These are phyloP conservation scores for Lacerta bilineata DNA, from an alignment of 2,797 vertebrate genomes.

Conservation along the genomic window DNA sequence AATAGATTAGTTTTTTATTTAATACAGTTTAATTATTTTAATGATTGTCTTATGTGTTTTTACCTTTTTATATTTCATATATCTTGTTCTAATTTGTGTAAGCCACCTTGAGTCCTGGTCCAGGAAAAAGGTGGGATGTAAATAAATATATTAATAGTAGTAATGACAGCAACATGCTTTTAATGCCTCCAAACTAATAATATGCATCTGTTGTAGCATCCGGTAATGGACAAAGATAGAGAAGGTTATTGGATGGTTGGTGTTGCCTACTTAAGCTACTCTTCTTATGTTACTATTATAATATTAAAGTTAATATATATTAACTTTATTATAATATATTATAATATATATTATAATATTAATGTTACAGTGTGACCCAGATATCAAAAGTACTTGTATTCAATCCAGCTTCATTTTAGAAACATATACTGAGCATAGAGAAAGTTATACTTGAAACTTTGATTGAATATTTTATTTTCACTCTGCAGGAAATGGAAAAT, in stretches of 20 bases:
- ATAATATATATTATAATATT: background rate
- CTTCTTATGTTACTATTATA: background rate
- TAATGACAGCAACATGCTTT: background rate
- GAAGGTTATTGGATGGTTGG: background rate
- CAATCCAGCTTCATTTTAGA: background rate
- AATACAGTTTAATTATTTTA: too few relatives aligned
- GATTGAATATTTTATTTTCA: conserved; percentile 53
- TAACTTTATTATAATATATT: too few relatives aligned
- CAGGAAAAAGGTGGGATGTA: too few relatives aligned
- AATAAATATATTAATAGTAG: background rate
- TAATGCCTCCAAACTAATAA: background rate
- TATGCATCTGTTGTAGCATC: background rate
- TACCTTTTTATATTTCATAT: too few relatives aligned
- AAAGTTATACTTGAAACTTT: conserved; percentile 13
- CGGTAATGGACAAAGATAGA: background rate
- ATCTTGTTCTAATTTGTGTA: too few relatives aligned
- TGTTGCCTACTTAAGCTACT: background rate
- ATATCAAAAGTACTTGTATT: background rate
- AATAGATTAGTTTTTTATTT: too few relatives aligned
- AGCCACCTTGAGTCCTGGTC: too few relatives aligned
- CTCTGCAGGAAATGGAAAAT: conserved; percentile 57
- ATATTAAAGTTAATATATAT: background rate
- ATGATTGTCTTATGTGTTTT: too few relatives aligned
- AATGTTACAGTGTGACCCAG: background rate
- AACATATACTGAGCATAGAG: background rate